A percentile compares a stretch with the other conserved stretches of the same genome.
phyloP scores from a whole-genome alignment of 2,888 invertebrate species.

The Matsumyia berberina region DNA sequence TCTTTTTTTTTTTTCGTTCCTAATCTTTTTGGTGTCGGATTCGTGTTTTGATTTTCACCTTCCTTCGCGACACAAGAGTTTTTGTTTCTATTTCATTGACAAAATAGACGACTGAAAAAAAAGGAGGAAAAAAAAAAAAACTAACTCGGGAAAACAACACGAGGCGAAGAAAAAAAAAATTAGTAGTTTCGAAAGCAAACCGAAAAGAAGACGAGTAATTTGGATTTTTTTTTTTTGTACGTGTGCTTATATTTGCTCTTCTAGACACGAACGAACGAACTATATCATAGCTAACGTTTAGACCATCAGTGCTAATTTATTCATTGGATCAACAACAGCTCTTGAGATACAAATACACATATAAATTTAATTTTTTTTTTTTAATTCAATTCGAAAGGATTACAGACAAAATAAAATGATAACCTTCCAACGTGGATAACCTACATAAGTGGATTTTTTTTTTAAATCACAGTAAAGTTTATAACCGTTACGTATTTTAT shows the following conservation, averaged over 20 bases:
- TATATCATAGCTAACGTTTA: constrained; percentile 72
- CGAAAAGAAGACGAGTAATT: constrained; percentile 58
- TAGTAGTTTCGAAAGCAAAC: constrained; percentile 63
- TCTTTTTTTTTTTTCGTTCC: constrained; percentile 13
- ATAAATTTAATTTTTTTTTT: neutral
- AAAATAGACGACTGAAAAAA: constrained; percentile 31
- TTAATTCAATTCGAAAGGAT: constrained; percentile 11
- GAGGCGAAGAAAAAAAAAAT: constrained; percentile 52
- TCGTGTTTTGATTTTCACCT: constrained; percentile 69
- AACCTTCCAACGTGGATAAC: constrained; percentile 3
- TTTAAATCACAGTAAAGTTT: neutral
- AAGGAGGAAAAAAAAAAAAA: constrained; percentile 20
- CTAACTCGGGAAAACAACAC: constrained; percentile 25
- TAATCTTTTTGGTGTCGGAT: constrained; percentile 66
- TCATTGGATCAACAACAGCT: constrained; percentile 83
- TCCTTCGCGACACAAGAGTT: constrained; percentile 31
- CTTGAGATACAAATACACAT: constrained; percentile 40
- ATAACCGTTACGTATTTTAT: constrained; percentile 42
- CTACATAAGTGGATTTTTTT: neutral
- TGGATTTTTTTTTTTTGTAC: constrained; percentile 29
- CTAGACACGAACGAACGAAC: constrained; percentile 52
- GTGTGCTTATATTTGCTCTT: constrained; percentile 20
- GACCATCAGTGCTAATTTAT: constrained; percentile 84
- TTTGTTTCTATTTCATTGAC: constrained; percentile 44
- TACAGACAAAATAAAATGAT: constrained; percentile 2